Percentiles rank a stretch among this genome's conserved stretches.
These are phyloP conservation scores for Psittacus erithacus DNA, from an alignment of 2,113 vertebrate species.

Conservation along the genomic window DNA sequence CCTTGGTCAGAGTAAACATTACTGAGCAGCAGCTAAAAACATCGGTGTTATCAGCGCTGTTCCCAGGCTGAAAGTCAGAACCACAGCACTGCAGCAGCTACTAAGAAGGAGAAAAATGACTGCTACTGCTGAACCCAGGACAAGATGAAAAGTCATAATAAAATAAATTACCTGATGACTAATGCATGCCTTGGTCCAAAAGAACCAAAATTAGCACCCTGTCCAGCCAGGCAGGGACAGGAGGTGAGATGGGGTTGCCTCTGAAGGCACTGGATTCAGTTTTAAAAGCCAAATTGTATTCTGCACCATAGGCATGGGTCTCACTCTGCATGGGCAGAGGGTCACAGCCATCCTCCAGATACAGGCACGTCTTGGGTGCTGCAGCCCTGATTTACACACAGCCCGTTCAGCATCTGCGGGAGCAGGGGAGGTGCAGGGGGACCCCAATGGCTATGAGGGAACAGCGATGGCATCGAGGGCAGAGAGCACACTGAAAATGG, in stretches of 20 bases:
- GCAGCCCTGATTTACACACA: background rate
- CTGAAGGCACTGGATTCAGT: background rate
- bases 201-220: background rate
- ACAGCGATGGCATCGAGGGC: accelerated
- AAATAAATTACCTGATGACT: slow-evolving; percentile 45
- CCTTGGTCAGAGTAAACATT: too few relatives aligned
- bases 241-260: background rate
- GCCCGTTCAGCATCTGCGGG: background rate
- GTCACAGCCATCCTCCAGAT: accelerated
- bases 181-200: background rate
- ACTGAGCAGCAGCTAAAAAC: too few relatives aligned
- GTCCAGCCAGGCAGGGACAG: background rate
- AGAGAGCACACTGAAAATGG: background rate
- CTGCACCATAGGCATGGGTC: accelerated
- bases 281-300: background rate
- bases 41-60: too few relatives aligned
- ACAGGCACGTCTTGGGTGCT: background rate
- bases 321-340: accelerated
- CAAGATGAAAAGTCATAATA: background rate
- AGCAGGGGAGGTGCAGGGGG: background rate
- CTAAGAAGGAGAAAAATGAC: too few relatives aligned
- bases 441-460: background rate
- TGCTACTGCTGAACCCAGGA: too few relatives aligned
- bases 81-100: too few relatives aligned
- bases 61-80: too few relatives aligned